These are phyloP conservation scores for Trichogramma evanescens DNA, from an alignment of 2,888 invertebrate species.

Conservation along the genomic window DNA sequence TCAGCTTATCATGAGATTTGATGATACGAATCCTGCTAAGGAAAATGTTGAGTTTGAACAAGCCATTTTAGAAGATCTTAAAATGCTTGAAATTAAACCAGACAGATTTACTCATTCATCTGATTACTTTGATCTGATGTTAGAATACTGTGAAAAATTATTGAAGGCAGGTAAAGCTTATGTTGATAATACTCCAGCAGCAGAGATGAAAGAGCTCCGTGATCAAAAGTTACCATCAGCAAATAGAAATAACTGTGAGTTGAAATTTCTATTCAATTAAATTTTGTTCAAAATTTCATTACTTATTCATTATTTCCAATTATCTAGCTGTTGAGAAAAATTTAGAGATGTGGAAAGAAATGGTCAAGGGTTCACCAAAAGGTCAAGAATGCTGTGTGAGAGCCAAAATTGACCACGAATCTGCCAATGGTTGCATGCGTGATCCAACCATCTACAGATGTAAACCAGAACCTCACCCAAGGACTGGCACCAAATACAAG, in stretches of 20 bases:
- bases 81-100: constrained; percentile 84
- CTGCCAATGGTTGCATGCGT: constrained; percentile 90
- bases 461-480: constrained; percentile 89
- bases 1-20: constrained; percentile 94
- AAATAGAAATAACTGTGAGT: constrained; percentile 76
- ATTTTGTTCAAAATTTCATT: not conserved
- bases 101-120: constrained; percentile 93
- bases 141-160: constrained; percentile 79
- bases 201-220: constrained; percentile 89
- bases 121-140: constrained; percentile 90
- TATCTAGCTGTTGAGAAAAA: constrained; percentile 73
- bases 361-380: constrained; percentile 72
- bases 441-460: constrained; percentile 99
- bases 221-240: constrained; percentile 80
- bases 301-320: not conserved
- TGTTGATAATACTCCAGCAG: constrained; percentile 92
- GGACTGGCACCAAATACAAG: constrained; percentile 93
- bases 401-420: constrained; percentile 96
- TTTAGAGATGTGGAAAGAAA: constrained; percentile 85
- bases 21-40: constrained; percentile 99
- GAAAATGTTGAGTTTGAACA: constrained; percentile 96
- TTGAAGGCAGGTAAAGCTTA: constrained; percentile 87
- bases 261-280: not conserved
- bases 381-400: constrained; percentile 91
- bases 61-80: constrained; percentile 90